Evolutionary conservation across 2,888 invertebrate genomes (phyloP), one percentile per base, ranked within the genome.

Genomic region (Apoda limacodes): DNA sequence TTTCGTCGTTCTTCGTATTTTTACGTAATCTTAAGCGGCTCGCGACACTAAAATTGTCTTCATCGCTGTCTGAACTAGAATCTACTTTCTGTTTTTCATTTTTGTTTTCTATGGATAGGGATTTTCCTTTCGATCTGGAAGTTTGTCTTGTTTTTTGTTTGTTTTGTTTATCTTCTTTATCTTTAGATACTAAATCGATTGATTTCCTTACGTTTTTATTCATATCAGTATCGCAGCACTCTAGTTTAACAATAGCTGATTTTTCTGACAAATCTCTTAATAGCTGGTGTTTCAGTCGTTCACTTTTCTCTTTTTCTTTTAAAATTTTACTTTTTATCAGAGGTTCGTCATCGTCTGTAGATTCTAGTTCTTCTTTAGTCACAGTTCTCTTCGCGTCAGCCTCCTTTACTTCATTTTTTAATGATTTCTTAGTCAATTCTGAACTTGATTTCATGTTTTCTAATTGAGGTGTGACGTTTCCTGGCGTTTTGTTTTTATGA

Each of bases 151-250:
- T 47, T 50, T 72, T 75, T 5, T 51, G 46, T 52, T 68, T 75
- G 23, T 22, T 43, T 35, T 42, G 53, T 50, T 63, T 72, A 27
- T 66, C 67, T 35, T 61, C 63, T 38, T 60, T 69, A 7, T 75
- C 68, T 48, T 62, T 69, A 22, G 45, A 38, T n/a, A 35, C 34
- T 11, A 60, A 60, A 39, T 72, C 74, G 25, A 62, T 46, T 10
- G 74, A 75, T 48, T 65, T 71, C 50, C 66, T 69, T 26, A 56
- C 61, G 50, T 59, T 72, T 50, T 67, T 68, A 43, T 59, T 71
- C 31, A 76, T 56, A 48, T 71, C 75, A 31, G 72, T 75, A 50
- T 81, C 74, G 49, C 72, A 80, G 54, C 76, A 75, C 52, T 80
- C 75, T 36, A 81, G 49, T 52, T 80, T 80, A 12, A 80, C 80